phyloP scores from a whole-genome alignment of 1,140 invertebrate genomes.

The Sycophila sp. region DNA sequence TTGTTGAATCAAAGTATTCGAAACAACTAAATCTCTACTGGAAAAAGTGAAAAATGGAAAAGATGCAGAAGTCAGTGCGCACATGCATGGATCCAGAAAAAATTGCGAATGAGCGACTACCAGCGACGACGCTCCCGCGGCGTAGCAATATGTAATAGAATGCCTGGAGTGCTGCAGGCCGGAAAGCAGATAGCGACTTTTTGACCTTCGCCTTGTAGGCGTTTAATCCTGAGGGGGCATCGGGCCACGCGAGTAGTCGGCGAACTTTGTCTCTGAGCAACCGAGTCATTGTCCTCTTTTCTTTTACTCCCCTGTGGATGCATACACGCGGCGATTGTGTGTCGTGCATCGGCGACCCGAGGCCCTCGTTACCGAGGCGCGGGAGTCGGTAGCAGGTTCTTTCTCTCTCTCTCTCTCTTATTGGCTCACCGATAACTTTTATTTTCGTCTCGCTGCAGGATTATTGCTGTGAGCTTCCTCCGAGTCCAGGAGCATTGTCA shows the following conservation, averaged over 20 bases:
- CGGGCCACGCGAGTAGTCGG: background rate
- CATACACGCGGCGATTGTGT: background rate
- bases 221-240: constrained; percentile 1
- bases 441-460: constrained; percentile 6
- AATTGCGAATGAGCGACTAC: too few relatives aligned
- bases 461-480: too few relatives aligned
- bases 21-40: too few relatives aligned
- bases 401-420: too few relatives aligned
- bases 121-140: background rate
- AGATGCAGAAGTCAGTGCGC: too few relatives aligned
- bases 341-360: constrained; percentile 1
- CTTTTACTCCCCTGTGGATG: background rate
- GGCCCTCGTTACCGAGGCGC: too few relatives aligned
- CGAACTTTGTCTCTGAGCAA: background rate
- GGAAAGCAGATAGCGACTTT: constrained; percentile 22
- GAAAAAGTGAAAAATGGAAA: too few relatives aligned
- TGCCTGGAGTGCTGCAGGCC: background rate
- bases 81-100: too few relatives aligned
- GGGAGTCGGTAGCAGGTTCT: too few relatives aligned
- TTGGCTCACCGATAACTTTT: background rate
- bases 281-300: background rate
- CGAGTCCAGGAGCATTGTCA: too few relatives aligned
- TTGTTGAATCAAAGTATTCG: too few relatives aligned
- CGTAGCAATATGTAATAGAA: background rate
- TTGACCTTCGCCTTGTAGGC: constrained; percentile 39